phyloP scores from a whole-genome alignment of 2,113 vertebrate species.

The Rousettus leschenaultii region DNA sequence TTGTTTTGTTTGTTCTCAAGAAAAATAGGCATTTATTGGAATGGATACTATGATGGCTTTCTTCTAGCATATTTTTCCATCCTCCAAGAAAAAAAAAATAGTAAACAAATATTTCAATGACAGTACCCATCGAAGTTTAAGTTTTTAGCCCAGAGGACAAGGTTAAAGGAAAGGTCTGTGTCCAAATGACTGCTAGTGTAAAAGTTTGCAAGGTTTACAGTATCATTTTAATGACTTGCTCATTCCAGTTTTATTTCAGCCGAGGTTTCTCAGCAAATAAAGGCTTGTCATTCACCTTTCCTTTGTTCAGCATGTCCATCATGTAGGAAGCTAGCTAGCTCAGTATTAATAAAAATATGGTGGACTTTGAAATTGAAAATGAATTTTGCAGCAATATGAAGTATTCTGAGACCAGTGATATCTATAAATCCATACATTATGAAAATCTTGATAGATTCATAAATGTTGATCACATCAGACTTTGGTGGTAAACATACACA shows the following conservation, averaged over 20 bases:
- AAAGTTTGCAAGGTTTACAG: neutral
- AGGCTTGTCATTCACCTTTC: constrained; percentile 26
- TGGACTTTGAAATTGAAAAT: constrained; percentile 60
- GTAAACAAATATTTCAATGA: neutral
- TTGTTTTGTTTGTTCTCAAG: neutral
- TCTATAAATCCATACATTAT: constrained; percentile 29
- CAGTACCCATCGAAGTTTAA: neutral
- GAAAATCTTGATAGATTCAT: constrained; percentile 52
- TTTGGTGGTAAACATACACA: neutral
- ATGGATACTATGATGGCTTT: neutral
- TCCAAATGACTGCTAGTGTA: neutral
- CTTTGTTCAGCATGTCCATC: neutral
- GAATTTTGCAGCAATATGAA: constrained; percentile 30
- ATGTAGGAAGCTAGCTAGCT: neutral
- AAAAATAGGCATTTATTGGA: neutral
- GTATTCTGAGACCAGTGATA: constrained; percentile 10
- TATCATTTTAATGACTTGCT: neutral
- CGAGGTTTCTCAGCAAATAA: constrained; percentile 40
- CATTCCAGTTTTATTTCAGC: neutral
- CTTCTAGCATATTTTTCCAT: neutral
- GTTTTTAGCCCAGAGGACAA: neutral
- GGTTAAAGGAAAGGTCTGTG: neutral
- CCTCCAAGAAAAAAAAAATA: neutral
- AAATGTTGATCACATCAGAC: constrained; percentile 43
- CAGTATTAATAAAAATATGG: constrained; percentile 31